phyloP scores from a whole-genome alignment of 1,140 invertebrate species.

The Pectinophora gossypiella region DNA sequence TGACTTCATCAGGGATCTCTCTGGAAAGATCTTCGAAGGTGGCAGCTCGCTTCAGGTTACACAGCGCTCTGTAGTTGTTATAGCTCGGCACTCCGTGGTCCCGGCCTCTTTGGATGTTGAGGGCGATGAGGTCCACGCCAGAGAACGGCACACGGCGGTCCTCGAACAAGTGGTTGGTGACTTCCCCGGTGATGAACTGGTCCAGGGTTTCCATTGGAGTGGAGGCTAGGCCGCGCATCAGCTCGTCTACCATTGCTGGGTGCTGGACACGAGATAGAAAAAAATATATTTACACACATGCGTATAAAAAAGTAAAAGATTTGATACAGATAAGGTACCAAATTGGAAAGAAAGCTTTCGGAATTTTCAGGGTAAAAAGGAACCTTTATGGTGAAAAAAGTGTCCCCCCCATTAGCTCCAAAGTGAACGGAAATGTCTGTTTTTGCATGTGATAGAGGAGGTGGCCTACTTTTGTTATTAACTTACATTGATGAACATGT shows the following conservation, averaged over 20 bases:
- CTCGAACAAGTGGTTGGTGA: conserved; percentile 96
- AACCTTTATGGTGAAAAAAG: too few species aligned
- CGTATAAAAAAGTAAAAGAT: too few species aligned
- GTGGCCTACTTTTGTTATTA: background rate
- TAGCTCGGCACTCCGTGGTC: conserved; percentile 92
- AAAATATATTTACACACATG: too few species aligned
- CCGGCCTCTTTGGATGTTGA: conserved; percentile 89
- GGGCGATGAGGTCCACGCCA: conserved; percentile 88
- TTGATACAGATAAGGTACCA: too few species aligned
- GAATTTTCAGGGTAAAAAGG: too few species aligned
- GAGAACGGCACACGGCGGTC: conserved; percentile 90
- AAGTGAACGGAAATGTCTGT: too few species aligned
- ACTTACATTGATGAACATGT: conserved; percentile 85
- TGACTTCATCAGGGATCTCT: conserved; percentile 90
- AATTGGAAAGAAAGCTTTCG: too few species aligned
- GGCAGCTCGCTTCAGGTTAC: conserved; percentile 86
- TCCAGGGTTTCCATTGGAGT: conserved; percentile 96
- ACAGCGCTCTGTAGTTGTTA: conserved; percentile 90
- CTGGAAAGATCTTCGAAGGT: conserved; percentile 87
- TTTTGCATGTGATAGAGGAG: too few species aligned
- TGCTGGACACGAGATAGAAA: conserved; percentile 49
- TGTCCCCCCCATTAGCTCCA: too few species aligned
- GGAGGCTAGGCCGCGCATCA: conserved; percentile 90
- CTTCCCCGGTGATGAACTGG: conserved; percentile 94
- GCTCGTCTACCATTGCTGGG: conserved; percentile 89